Evolutionary conservation across 2,113 vertebrate genomes (phyloP).

Genomic region (Centropristis striata): DNA sequence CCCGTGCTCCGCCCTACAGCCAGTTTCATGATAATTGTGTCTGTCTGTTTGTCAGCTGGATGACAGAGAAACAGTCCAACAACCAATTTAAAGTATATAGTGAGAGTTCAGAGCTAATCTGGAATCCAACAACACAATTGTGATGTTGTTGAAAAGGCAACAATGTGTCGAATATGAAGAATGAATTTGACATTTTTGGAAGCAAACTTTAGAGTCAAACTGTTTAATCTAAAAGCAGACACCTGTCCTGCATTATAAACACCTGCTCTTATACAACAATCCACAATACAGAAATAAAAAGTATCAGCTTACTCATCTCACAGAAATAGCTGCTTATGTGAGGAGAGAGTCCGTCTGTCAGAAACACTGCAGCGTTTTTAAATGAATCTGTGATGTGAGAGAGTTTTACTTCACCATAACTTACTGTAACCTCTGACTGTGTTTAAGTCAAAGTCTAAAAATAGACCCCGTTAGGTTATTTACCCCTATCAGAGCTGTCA

Average conservation of each 20-base stretch:
- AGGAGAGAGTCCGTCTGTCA: background rate
- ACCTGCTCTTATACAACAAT: background rate
- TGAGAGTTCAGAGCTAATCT: too few species aligned
- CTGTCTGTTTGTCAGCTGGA: too few species aligned
- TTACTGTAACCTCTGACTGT: slow-evolving; percentile 9
- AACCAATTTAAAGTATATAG: too few species aligned
- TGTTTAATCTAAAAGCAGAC: background rate
- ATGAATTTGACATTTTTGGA: background rate
- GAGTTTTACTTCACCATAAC: background rate
- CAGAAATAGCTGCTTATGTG: background rate
- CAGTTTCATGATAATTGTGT: too few species aligned
- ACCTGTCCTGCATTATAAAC: background rate
- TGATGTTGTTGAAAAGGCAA: too few species aligned
- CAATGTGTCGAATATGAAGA: too few species aligned
- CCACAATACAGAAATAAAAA: slow-evolving; percentile 5
- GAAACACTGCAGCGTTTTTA: background rate
- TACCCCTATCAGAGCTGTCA: slow-evolving; percentile 37
- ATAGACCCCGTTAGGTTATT: slow-evolving; percentile 15
- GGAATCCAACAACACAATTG: too few species aligned
- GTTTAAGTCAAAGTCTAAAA: slow-evolving; percentile 14
- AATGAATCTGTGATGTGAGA: background rate
- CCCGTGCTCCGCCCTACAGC: too few species aligned
- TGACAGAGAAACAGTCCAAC: too few species aligned
- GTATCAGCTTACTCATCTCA: slow-evolving; percentile 10
- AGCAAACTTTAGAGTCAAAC: too few species aligned